Base-by-base conservation (phyloP, 2,888 invertebrate genomes). In the Sphaerophoria rueppellii region DNA sequence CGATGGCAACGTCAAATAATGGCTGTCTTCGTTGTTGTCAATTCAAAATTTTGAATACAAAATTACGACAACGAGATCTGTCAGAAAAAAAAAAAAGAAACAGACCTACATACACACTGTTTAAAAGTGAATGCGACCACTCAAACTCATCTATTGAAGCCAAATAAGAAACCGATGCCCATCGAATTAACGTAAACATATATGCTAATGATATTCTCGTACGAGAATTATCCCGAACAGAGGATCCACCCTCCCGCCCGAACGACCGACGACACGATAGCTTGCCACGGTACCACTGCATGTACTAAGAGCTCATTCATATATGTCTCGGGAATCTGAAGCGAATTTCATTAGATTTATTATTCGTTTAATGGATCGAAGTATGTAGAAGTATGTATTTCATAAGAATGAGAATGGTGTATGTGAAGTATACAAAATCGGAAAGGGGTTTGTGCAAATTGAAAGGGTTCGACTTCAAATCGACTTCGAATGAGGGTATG, bases 171-270 rank as follows among this genome's bases (percentile, higher is more conserved):
- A 86, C 87, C 78, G 81, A 87, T 87, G 81, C 87, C 82, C 87
- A 86, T 67, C 32, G 86, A 87, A 87, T 88, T 88, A 88, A 83
- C 87, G 87, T 87, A 88, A 88, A 87, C 88, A 87, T 88, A 87
- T 88, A 88, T 88, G 88, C 88, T 88, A 88, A 88, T 88, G 86
- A 83, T 87, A 87, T 88, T 88, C 88, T 87, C 87, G 87, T 87
- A 87, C 86, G 87, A 80, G 76, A 70, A 81, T 85, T 81, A 85
- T 81, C 76, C 76, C 50, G 50, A 61, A 40, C 37, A 65, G 50
- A 67, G 40, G 46, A 65, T 35, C 71, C 71, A 65, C 48, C 54
- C 65, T 58, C 24, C 71, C 71, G 70, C 40, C 54, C 65, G 79
- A 67, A 46, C 63, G 79, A 61, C 75, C 60, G 75, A 67, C 69